Base-by-base conservation (phyloP, 1,140 invertebrate species). In the Himalopsyche phryganea region DNA sequence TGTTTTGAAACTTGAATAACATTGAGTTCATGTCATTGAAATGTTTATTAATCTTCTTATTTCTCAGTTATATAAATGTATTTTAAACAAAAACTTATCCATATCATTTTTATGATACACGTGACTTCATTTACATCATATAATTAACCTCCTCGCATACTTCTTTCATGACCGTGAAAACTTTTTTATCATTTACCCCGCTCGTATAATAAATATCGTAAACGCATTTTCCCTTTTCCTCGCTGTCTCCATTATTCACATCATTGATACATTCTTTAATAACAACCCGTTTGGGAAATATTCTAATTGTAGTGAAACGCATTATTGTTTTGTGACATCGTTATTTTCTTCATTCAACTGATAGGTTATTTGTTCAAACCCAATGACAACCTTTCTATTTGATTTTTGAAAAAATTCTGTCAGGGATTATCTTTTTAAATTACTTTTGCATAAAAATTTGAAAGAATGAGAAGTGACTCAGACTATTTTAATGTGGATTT, bases 391-490 rank as follows among this genome's bases (percentile, higher is more conserved):
- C 3, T 40, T 40, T 15, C 38, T 40, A 13, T 11, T 40, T 40
- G 4, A 40, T 40, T 3, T 11, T 40, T 40, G 11, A 13, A 40
- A 13, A 6, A 40, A 28, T 28, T 28, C 4, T 28, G 9, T 9
- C 23, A n/a, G 23, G 23, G 23, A 28, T 28, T 28, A 28, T 28
- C 9, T 40, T 5, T 6, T 13, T 15, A 40, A 40, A 40, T 40
- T n/a, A 40, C 36, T 17, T 51, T 58, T 18, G 17, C 38, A 38
- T 63, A 63, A 58, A 63, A 59, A 63, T 58, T 32, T 41, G 61
- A 63, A 63, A 63, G 61, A 63, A 47, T 63, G 61, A 42, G 32
- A 35, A 55, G 51, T 58, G 56, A 59, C 56, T 45, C 33, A 55
- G 45, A 50, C 9, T 5, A 28, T 32, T 15, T 44, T n/a, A 10